Evolutionary conservation across 2,888 invertebrate species (phyloP), one percentile per base, ranked within the genome.

Genomic region (Sarcophaga carnaria): DNA sequence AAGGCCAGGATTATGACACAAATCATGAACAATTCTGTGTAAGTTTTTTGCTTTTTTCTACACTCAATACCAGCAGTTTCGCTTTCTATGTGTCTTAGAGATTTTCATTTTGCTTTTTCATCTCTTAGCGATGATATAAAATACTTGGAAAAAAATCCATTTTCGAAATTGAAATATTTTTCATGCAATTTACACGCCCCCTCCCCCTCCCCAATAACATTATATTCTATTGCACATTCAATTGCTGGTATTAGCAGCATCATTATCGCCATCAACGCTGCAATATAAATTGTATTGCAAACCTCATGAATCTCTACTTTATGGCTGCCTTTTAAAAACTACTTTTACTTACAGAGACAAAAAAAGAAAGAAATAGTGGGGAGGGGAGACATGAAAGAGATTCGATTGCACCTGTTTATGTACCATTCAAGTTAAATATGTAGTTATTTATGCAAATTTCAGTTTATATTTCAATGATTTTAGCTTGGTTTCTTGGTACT

Each of bases 121-220:
- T 70, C 63, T 62, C 10, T 62, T 76, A 76, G 47, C 25, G n/a
- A 1, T 25, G 17, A 54, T 14, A 54, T 14, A 17, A 54, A 54
- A 54, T 14, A 17, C 54, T 72, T 60, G 47, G 27, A 72, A 60
- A 74, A 74, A 20, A 77, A 17, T 25, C 11, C 37, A 82, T 79
- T 79, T 79, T 69, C 22, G 60, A 54, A 77, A 81, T 83, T 86
- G 75, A 75, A 79, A 72, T 69, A 17, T 62, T 67, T 72, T 20
- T n/a, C 27, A 66, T 63, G 2, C 69, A 72, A 83, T 72, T 64
- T 74, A 14, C 59, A 59, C 17, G 0, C 54, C 54, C 14, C 54
- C 4, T 3, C 11, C 54, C 11, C 54, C 37, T 2, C 2, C 2
- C 8, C 37, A 37, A 10, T 37, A 22, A 1, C 22, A 37, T 10